These are phyloP conservation scores for Arrhamphus sclerolepis DNA, from an alignment of 2,797 vertebrate genomes.

Conservation along the genomic window DNA sequence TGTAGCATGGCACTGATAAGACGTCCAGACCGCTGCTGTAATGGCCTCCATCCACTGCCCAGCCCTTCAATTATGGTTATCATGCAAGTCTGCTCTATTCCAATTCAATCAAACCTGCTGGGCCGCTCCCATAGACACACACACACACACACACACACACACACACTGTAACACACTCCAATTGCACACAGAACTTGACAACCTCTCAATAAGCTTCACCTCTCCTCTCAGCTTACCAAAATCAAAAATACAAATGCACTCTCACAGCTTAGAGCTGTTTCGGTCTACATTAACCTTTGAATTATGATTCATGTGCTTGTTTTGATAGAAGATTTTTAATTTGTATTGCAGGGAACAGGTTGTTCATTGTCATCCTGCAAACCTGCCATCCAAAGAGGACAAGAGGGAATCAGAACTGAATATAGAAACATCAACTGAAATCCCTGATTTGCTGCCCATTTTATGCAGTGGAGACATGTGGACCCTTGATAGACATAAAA, in stretches of 20 bases:
- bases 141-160: conserved; percentile 17
- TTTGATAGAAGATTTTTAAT: too few relatives aligned
- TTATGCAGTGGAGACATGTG: too few relatives aligned
- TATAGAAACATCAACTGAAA: too few relatives aligned
- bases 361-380: too few relatives aligned
- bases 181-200: conserved; percentile 17
- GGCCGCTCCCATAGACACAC: conserved; percentile 18
- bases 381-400: too few relatives aligned
- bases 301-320: too few relatives aligned
- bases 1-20: conserved; percentile 41
- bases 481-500: too few relatives aligned
- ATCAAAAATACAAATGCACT: neutral
- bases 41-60: conserved; percentile 51
- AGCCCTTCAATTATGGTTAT: conserved; percentile 57
- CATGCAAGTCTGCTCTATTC: conserved; percentile 49
- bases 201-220: conserved; percentile 26
- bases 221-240: neutral
- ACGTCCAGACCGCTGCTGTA: conserved; percentile 49
- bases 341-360: too few relatives aligned
- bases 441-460: too few relatives aligned
- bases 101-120: conserved; percentile 57
- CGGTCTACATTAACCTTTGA: neutral
- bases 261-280: neutral
- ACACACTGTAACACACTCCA: neutral
- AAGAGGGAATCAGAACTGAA: too few relatives aligned